Percentiles rank a stretch among this genome's conserved stretches.
phyloP scores from a whole-genome alignment of 2,113 vertebrate genomes.

The Stegostoma tigrinum region DNA sequence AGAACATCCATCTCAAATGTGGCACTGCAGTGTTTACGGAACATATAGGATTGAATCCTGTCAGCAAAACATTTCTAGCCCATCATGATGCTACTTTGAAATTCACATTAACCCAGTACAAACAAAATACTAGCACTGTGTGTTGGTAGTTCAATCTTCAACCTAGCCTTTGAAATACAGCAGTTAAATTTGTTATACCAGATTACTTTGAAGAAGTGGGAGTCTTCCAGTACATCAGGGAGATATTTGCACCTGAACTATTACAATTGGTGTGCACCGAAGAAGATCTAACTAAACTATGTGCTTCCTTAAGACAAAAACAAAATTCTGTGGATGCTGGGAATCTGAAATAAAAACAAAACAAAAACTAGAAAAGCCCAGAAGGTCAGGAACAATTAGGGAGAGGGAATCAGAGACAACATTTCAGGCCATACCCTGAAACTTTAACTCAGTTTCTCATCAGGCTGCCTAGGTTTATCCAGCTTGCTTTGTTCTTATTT shows the following conservation, averaged over 20 bases:
- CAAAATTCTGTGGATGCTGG: no score
- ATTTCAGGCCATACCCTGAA: no score
- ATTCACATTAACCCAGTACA: neutral
- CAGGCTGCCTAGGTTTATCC: no score
- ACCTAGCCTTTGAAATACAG: neutral
- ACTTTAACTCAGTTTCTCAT: no score
- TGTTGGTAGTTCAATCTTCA: neutral
- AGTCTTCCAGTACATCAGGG: neutral
- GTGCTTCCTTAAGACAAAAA: neutral
- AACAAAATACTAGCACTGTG: neutral
- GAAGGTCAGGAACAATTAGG: no score
- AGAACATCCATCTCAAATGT: neutral
- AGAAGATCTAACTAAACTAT: neutral
- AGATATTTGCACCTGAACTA: neutral
- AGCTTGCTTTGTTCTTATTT: no score
- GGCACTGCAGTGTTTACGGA: neutral
- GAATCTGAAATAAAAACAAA: no score
- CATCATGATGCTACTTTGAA: neutral
- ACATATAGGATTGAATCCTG: neutral
- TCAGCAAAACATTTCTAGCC: neutral
- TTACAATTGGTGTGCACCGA: neutral
- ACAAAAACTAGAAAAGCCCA: no score
- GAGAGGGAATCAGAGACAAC: no score
- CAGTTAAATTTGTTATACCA: neutral
- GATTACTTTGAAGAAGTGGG: neutral